These are phyloP conservation scores for Nibea coibor DNA, from an alignment of 2,113 vertebrate species.

Conservation along the genomic window DNA sequence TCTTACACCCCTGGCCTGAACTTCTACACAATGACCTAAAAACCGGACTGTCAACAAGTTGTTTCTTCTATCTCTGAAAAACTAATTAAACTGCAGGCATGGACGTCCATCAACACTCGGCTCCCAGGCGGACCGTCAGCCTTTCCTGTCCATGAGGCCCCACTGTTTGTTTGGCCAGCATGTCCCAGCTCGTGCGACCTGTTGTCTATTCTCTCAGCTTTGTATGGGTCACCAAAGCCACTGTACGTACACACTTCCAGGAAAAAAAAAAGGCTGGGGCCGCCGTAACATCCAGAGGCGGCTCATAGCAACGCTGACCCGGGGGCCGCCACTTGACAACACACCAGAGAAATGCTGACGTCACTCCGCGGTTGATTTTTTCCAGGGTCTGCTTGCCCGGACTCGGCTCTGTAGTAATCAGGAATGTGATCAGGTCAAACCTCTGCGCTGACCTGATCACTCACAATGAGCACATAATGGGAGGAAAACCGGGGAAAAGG, in stretches of 20 bases:
- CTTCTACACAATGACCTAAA: neutral
- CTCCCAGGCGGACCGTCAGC: neutral
- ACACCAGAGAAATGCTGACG: slow-evolving; percentile 70
- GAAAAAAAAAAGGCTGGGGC: slow-evolving; percentile 56
- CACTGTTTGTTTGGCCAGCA: slow-evolving; percentile 69
- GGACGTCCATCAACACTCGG: neutral
- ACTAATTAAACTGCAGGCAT: neutral
- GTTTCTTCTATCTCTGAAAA: neutral
- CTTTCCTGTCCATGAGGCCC: slow-evolving; percentile 52
- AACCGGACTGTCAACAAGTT: neutral
- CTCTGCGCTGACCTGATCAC: slow-evolving; percentile 46
- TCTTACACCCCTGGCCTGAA: too few species aligned
- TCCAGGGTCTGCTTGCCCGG: slow-evolving; percentile 62
- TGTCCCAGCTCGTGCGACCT: slow-evolving; percentile 49
- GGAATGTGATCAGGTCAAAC: slow-evolving; percentile 72
- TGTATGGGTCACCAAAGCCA: slow-evolving; percentile 69
- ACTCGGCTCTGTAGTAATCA: slow-evolving; percentile 54
- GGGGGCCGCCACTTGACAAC: slow-evolving; percentile 39
- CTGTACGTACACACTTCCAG: slow-evolving; percentile 73
- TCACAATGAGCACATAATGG: slow-evolving; percentile 37
- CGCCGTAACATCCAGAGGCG: slow-evolving; percentile 34
- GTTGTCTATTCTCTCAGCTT: slow-evolving; percentile 51
- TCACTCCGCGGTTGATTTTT: slow-evolving; percentile 58
- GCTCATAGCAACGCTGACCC: slow-evolving; percentile 50
- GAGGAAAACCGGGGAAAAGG: slow-evolving; percentile 49